phyloP scores from a whole-genome alignment of 2,113 vertebrate species.

The Urocitellus parryii region DNA sequence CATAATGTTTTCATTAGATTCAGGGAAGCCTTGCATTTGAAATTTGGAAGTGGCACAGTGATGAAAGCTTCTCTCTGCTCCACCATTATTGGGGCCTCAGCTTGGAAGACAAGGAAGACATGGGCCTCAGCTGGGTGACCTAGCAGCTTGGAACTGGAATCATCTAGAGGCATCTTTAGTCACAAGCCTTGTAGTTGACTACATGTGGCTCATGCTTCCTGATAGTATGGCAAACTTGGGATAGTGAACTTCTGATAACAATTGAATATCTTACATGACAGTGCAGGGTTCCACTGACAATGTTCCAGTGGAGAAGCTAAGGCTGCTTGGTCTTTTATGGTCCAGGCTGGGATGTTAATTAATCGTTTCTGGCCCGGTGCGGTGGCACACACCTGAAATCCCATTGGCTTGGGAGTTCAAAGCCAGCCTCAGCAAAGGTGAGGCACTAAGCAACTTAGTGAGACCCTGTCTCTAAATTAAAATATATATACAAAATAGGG shows the following conservation, averaged over 20 bases:
- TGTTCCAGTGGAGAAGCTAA: neutral
- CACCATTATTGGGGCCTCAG: neutral
- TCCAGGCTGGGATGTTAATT: neutral
- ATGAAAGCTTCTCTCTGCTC: neutral
- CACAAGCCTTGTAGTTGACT: neutral
- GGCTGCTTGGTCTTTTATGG: neutral
- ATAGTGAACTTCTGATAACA: neutral
- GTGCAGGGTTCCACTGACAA: neutral
- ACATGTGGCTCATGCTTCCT: neutral
- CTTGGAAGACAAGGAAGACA: neutral
- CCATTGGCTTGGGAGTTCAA: too few species aligned
- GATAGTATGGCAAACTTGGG: neutral
- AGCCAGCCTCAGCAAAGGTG: too few species aligned
- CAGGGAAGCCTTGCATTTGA: too few species aligned
- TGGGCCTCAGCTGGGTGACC: neutral
- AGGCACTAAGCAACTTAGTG: too few species aligned
- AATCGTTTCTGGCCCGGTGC: too few species aligned
- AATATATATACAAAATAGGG: too few species aligned
- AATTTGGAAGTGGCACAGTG: neutral
- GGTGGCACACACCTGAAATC: too few species aligned
- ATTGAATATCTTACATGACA: neutral
- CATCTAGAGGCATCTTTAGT: neutral
- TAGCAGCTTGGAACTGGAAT: neutral
- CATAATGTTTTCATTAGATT: slow-evolving; percentile 1
- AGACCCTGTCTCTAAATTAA: too few species aligned